Percentiles rank a stretch among this genome's conserved stretches.
Evolutionary conservation across 1,140 invertebrate species (phyloP).

Genomic region (Cataglyphis hispanica): DNA sequence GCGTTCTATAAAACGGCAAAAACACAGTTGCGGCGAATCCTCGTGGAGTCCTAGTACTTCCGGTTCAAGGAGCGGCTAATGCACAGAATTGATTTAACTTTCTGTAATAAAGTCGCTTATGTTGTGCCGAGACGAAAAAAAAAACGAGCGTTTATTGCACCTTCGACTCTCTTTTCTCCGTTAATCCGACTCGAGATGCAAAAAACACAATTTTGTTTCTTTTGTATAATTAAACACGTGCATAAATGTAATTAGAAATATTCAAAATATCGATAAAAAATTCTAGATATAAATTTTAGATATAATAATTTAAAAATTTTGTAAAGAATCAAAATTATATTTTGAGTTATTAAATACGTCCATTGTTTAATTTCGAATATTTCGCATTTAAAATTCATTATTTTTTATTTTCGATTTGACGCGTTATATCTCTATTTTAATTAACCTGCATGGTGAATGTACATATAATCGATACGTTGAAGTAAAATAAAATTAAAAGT

Average conservation of each 20-base stretch:
- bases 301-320: slow-evolving; percentile 1
- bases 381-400: slow-evolving; percentile 6
- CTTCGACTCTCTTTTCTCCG: not conserved
- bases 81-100: slow-evolving; percentile 62
- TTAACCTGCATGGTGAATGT: not conserved
- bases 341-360: not conserved
- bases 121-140: slow-evolving; percentile 27
- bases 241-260: not conserved
- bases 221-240: not conserved
- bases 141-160: slow-evolving; percentile 2
- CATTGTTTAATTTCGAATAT: not conserved
- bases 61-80: slow-evolving; percentile 49
- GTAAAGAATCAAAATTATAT: not conserved
- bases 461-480: not conserved
- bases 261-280: not conserved
- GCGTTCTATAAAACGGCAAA: slow-evolving; percentile 61
- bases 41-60: slow-evolving; percentile 16
- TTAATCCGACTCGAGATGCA: not conserved
- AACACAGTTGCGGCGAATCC: slow-evolving; percentile 47
- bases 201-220: not conserved
- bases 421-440: slow-evolving; percentile 14
- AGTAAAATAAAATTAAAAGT: not conserved
- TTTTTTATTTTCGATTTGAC: not conserved
- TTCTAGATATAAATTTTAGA: not conserved
- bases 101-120: slow-evolving; percentile 58